phyloP scores from a whole-genome alignment of 2,888 invertebrate species.

The Sphaeridia pumilis region DNA sequence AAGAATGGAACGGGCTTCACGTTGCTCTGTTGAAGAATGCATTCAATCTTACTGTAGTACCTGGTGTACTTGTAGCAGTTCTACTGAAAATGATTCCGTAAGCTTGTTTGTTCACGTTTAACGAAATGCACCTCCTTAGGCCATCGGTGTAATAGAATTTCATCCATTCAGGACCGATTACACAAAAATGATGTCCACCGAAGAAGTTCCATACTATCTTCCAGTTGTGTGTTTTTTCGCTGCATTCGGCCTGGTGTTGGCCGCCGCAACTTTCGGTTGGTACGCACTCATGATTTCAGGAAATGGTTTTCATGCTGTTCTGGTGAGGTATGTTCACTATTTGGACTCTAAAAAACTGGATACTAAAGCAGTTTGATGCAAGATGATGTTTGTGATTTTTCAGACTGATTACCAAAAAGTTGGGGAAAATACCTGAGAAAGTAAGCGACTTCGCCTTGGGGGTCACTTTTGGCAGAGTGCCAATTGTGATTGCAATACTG shows the following conservation, averaged over 20 bases:
- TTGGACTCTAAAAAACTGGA: too few relatives aligned
- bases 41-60: constrained; percentile 44
- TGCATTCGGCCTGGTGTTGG: constrained; percentile 40
- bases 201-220: constrained; percentile 12
- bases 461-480: constrained; percentile 50
- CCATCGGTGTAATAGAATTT: not conserved
- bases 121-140: not conserved
- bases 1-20: constrained; percentile 41
- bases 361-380: not conserved
- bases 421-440: constrained; percentile 27
- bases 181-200: constrained; percentile 10
- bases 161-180: constrained; percentile 14
- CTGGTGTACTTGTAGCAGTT: constrained; percentile 42
- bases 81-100: constrained; percentile 26
- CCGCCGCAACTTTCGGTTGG: constrained; percentile 47
- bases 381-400: not conserved
- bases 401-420: constrained; percentile 24
- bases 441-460: constrained; percentile 30
- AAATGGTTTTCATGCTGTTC: constrained; percentile 54
- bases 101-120: constrained; percentile 14
- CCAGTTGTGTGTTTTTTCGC: constrained; percentile 14
- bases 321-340: constrained; percentile 53
- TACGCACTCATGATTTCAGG: constrained; percentile 54
- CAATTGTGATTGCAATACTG: constrained; percentile 53
- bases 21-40: constrained; percentile 49